Evolutionary conservation across 2,797 vertebrate species (phyloP), one percentile per base, ranked within the genome.

Genomic region (Australoheros facetus): DNA sequence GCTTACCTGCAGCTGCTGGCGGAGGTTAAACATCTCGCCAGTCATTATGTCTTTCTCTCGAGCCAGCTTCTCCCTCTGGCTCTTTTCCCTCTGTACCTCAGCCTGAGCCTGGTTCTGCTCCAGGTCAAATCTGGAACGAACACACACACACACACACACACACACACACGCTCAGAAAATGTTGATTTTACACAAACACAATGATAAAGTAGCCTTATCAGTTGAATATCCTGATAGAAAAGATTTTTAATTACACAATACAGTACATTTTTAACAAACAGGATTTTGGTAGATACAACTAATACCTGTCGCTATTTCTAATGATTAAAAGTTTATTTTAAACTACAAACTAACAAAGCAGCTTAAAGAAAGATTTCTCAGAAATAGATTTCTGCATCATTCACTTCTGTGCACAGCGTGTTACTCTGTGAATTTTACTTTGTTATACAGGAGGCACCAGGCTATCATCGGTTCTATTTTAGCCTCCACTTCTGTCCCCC

Each of bases 41-140:
- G 96, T 96, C 89, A 99, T 94, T 81, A 96, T 86, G 73, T 99
- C 98, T 91, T 96, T 98, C 90, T 99, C 98, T 0, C 97, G 94
- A 85, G 95, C 94, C 87, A 99, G 91, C 86, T 97, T 99, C 91
- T 99, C 98, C 76, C 96, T 94, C 86, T 96, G 97, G 81, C 91
- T 91, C 88, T 92, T 96, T 87, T 99, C 98, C 79, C 97, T 93
- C 91, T 98, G 97, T 1, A 96, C 95, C 90, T 99, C 97, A 23
- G 97, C 96, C 0, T 98, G 97, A 0, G 96, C 90, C 91, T 98
- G 97, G 0, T 94, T 96, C 92, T 97, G 97, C 91, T 99, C 98
- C 1, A 96, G 83, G 93, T 99, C 98, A 85, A 99, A 98, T 92
- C 98, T 99, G 89, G 6, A 79, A 84, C 3, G 62, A 9, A 78